phyloP scores from a whole-genome alignment of 2,888 invertebrate species.

The Eupsilia transversa region DNA sequence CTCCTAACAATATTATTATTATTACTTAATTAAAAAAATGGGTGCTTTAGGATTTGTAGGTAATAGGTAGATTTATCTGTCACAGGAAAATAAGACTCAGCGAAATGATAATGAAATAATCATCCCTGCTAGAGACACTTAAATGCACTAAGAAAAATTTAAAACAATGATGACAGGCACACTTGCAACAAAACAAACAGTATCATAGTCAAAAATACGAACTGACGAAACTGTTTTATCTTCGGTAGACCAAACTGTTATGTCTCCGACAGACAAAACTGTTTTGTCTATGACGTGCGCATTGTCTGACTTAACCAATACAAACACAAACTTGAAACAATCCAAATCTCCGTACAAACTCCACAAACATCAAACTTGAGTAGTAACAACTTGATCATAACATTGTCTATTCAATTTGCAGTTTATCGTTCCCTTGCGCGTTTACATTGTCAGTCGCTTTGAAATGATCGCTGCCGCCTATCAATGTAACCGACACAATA shows the following conservation, averaged over 20 bases:
- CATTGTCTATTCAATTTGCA: conserved; percentile 67
- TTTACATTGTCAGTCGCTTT: conserved; percentile 59
- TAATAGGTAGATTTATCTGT: no score
- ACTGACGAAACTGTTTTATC: background rate
- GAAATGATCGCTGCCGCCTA: conserved; percentile 53
- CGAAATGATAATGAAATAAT: background rate
- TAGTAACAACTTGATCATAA: conserved; percentile 60
- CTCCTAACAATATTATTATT: no score
- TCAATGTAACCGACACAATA: conserved; percentile 59
- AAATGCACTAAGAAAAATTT: background rate
- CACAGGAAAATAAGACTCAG: background rate
- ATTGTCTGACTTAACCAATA: conserved; percentile 14
- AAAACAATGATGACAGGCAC: background rate
- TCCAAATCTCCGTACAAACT: conserved; percentile 46
- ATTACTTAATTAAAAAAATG: no score
- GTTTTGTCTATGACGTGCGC: conserved; percentile 6
- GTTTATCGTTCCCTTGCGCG: conserved; percentile 59
- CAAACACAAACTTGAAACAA: conserved; percentile 42
- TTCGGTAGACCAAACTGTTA: background rate
- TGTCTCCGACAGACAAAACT: background rate
- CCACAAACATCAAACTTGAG: conserved; percentile 52
- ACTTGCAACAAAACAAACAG: background rate
- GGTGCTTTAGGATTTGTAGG: no score
- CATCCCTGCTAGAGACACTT: no score
- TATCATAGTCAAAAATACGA: background rate